Percentiles rank a stretch among this genome's conserved stretches.
These are phyloP conservation scores for Lasioglossum zephyrum DNA, from an alignment of 2,888 invertebrate species.

Conservation along the genomic window DNA sequence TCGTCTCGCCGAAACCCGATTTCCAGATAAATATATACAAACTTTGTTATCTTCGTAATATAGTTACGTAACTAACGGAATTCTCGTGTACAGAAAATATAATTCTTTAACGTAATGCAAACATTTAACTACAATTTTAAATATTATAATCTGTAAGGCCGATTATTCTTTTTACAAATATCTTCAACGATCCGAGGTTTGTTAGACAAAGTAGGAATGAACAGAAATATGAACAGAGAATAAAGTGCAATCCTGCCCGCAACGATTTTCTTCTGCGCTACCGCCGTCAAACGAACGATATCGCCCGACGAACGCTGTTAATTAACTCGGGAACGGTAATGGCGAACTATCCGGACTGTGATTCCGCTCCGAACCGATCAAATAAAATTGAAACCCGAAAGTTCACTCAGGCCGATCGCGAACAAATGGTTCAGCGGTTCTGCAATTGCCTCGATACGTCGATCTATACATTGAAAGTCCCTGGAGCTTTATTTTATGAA, in stretches of 20 bases:
- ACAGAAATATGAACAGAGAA: not conserved
- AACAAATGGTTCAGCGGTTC: not conserved
- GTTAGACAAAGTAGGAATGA: not conserved
- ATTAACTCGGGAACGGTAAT: slow-evolving; percentile 11
- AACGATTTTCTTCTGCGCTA: not conserved
- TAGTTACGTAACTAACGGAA: no score
- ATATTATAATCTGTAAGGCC: no score
- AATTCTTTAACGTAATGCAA: no score
- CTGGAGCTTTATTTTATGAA: not conserved
- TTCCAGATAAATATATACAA: not conserved
- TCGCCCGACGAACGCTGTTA: not conserved
- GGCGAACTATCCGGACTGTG: not conserved
- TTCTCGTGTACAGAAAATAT: no score
- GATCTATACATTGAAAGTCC: not conserved
- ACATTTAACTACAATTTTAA: no score
- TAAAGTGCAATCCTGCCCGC: not conserved
- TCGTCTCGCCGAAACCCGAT: not conserved
- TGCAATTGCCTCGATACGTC: not conserved
- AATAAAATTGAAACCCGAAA: slow-evolving; percentile 8
- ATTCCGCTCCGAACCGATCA: not conserved
- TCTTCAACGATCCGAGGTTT: no score
- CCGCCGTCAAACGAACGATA: slow-evolving; percentile 7
- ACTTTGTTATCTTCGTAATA: not conserved
- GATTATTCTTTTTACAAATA: no score
- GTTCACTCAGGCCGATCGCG: not conserved